Base-by-base conservation (phyloP, 92 coral and sea anemone species). In the Paramuricea clavata region DNA sequence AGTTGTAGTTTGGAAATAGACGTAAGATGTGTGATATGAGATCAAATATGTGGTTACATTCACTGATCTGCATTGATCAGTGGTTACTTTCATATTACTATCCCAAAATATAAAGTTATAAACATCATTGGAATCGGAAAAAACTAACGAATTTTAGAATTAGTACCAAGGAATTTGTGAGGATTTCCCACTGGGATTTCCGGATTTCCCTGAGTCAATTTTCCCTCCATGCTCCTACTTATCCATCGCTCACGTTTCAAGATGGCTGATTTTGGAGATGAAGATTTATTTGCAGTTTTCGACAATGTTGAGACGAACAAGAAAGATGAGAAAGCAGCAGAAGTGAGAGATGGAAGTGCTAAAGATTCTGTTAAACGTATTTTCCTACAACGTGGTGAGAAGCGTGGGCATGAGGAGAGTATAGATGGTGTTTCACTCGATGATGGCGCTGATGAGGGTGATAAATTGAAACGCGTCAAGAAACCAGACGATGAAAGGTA, bases 251-350 rank as follows among this genome's bases (percentile, higher is more conserved):
- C 65, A 12, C n/a, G 70, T 64, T 64, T 39, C 72, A 95, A 94
- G 98, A 98, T 98, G 93, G 98, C 93, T 64, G 89, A 74, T 12
- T 94, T 95, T 47, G 95, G 92, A 15, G 98, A 87, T 73, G 91
- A 93, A 52, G 97, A 94, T 33, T 85, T 95, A 26, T 95, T 95
- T 56, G 93, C 94, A 33, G 98, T 95, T 85, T 95, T 95, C 82
- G 98, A 95, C 43, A 59, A 60, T 59, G 25, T 33, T n/a, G 84
- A 59, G 36, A 39, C 44, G 44, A 22, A 69, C 26, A 59, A 79
- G 35, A 79, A 79, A 36, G 84, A 30, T 13, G 9, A 21, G 12
- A 33, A 79, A 79, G 57, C 6, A 19, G 31, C 54, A 10, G 72
- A 79, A 19, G 39, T 43, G 28, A 1, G 22, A 59, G 56, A 36